Conservation (phyloP, 2,888 invertebrate species). For the Clanis bilineata region DNA sequence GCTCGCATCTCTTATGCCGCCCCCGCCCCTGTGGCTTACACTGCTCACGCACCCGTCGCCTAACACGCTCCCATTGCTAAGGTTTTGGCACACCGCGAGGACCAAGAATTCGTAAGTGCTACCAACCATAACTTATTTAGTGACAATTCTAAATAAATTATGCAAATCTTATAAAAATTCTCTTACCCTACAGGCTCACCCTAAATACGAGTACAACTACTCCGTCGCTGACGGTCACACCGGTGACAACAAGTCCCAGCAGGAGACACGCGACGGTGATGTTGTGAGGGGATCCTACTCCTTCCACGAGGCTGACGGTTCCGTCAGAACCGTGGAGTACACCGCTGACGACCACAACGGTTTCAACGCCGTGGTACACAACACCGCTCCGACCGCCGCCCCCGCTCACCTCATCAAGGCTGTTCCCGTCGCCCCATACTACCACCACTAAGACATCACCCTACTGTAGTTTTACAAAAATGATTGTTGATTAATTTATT, state of each 20-base stretch:
- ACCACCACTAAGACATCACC: constrained; percentile 39
- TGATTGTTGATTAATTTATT: constrained; percentile 29
- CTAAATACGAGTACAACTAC: constrained; percentile 60
- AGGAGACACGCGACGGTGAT: constrained; percentile 66
- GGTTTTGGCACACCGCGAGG: constrained; percentile 17
- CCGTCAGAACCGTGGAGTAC: constrained; percentile 60
- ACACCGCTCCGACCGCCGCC: constrained; percentile 34
- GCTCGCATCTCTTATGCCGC: constrained; percentile 37
- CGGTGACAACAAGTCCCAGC: constrained; percentile 69
- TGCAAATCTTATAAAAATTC: too few relatives aligned
- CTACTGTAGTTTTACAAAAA: constrained; percentile 13
- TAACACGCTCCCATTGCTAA: constrained; percentile 46
- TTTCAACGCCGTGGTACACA: constrained; percentile 42
- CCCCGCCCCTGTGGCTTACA: constrained; percentile 32
- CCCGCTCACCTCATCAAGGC: constrained; percentile 28
- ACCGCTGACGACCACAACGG: constrained; percentile 60
- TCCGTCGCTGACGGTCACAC: constrained; percentile 70
- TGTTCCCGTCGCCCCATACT: constrained; percentile 40
- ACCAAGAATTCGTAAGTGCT: constrained; percentile 15
- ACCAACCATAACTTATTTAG: not conserved
- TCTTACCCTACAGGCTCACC: constrained; percentile 39
- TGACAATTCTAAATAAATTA: not conserved
- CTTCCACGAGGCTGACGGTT: constrained; percentile 24
- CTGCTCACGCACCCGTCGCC: constrained; percentile 37
- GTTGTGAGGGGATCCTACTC: constrained; percentile 67